phyloP scores from a whole-genome alignment of 2,888 invertebrate species.

The Synergus laeviventris region DNA sequence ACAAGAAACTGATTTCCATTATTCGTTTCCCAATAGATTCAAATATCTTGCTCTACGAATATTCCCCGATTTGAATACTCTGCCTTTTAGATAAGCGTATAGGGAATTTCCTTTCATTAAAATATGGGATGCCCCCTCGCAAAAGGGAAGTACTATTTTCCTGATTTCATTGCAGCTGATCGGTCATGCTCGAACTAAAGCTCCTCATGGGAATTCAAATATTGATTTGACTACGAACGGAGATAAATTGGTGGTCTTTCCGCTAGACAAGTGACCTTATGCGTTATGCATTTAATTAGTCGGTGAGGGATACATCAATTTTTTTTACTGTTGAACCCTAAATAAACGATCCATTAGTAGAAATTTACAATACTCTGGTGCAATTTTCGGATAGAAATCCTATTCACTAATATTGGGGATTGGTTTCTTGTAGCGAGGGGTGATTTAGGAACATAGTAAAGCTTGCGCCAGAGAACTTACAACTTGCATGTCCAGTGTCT shows the following conservation, averaged over 20 bases:
- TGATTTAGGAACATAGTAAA: too few species aligned
- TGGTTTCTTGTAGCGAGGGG: too few species aligned
- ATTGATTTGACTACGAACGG: conserved; percentile 52
- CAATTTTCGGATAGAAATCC: too few species aligned
- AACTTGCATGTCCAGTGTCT: too few species aligned
- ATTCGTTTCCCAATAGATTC: not conserved
- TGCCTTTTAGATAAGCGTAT: not conserved
- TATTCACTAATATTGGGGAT: too few species aligned
- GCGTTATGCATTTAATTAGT: conserved; percentile 2
- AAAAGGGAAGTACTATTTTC: conserved; percentile 50
- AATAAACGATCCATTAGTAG: not conserved
- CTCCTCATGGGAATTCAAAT: conserved; percentile 55
- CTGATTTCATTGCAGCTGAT: conserved; percentile 49
- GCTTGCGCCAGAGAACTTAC: too few species aligned
- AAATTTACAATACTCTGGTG: too few species aligned
- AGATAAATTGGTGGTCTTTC: conserved; percentile 53
- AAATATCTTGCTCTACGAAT: not conserved
- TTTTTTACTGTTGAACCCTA: not conserved
- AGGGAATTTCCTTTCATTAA: not conserved
- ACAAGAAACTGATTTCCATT: not conserved
- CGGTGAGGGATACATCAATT: not conserved
- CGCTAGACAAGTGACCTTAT: not conserved
- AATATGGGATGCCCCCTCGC: conserved; percentile 15
- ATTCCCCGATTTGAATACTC: conserved; percentile 6
- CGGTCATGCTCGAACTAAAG: conserved; percentile 53